These are phyloP conservation scores for Hylaea fasciaria DNA, from an alignment of 2,888 invertebrate species.

Conservation along the genomic window DNA sequence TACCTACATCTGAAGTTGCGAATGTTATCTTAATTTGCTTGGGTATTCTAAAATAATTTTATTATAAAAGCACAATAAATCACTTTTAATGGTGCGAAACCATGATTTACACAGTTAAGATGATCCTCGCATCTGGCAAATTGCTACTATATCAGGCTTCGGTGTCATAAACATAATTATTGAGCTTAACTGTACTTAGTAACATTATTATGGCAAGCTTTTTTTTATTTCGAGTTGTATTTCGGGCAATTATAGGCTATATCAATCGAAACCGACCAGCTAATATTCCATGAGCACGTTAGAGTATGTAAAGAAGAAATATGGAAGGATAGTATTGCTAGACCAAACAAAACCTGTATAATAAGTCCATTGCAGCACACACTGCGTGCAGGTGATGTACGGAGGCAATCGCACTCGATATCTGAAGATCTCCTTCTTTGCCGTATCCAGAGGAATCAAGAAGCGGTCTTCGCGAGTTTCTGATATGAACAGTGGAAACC, in stretches of 20 bases:
- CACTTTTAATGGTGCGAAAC: constrained; percentile 25
- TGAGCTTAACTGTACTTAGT: too few species aligned
- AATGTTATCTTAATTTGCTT: too few species aligned
- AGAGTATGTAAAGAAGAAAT: too few species aligned
- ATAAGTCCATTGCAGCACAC: constrained; percentile 97
- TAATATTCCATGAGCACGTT: too few species aligned
- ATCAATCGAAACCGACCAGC: too few species aligned
- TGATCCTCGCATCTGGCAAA: not conserved
- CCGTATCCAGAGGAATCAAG: constrained; percentile 89
- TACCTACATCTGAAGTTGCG: too few species aligned
- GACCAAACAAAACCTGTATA: constrained; percentile 86
- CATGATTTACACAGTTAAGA: constrained; percentile 28
- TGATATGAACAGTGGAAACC: constrained; percentile 89
- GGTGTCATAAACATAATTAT: not conserved
- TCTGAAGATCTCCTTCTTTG: constrained; percentile 87
- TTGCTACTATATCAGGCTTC: constrained; percentile 20
- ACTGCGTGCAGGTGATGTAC: constrained; percentile 93
- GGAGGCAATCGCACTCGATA: constrained; percentile 92
- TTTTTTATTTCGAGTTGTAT: too few species aligned
- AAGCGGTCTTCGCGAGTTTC: constrained; percentile 89
- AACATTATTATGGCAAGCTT: too few species aligned
- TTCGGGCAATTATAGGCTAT: too few species aligned
- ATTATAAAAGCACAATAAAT: constrained; percentile 21
- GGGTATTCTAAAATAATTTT: too few species aligned
- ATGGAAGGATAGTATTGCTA: too few species aligned